Conservation (phyloP, 2,888 invertebrate species). For the Lamellibrachia satsuma region DNA sequence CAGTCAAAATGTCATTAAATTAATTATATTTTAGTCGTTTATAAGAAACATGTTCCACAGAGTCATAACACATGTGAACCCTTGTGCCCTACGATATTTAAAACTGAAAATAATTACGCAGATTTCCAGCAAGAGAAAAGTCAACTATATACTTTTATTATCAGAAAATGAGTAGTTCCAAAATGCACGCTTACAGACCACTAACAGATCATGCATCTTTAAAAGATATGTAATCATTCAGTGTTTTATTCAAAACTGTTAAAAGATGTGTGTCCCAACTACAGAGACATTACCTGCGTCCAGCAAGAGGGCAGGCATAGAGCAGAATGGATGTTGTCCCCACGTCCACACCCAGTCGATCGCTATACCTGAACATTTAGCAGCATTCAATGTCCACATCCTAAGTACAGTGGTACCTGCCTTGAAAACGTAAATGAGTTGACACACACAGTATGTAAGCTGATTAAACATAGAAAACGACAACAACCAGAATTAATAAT, state of each 20-base stretch:
- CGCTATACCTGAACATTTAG: slow-evolving; percentile 67
- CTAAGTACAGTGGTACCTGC: neutral
- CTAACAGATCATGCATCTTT: neutral
- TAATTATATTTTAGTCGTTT: neutral
- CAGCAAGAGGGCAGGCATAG: slow-evolving; percentile 78
- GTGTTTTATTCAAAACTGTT: neutral
- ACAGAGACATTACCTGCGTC: slow-evolving; percentile 70
- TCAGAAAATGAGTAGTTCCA: neutral
- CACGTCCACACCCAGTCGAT: slow-evolving; percentile 81
- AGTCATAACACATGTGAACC: too few relatives aligned
- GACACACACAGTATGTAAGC: too few relatives aligned
- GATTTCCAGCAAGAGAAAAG: neutral
- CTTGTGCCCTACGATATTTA: too few relatives aligned
- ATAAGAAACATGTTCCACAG: neutral
- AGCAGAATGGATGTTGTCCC: slow-evolving; percentile 73
- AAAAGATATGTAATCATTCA: neutral
- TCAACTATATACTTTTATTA: neutral
- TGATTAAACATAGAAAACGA: too few relatives aligned
- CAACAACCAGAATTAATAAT: too few relatives aligned
- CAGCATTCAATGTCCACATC: neutral
- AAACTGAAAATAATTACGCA: neutral
- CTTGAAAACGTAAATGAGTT: too few relatives aligned
- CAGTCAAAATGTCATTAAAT: neutral
- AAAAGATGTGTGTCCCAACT: neutral
- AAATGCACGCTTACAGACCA: neutral